Evolutionary conservation across 2,797 vertebrate species (phyloP), one percentile per base, ranked within the genome.

Genomic region (Rhinichthys osculus): DNA sequence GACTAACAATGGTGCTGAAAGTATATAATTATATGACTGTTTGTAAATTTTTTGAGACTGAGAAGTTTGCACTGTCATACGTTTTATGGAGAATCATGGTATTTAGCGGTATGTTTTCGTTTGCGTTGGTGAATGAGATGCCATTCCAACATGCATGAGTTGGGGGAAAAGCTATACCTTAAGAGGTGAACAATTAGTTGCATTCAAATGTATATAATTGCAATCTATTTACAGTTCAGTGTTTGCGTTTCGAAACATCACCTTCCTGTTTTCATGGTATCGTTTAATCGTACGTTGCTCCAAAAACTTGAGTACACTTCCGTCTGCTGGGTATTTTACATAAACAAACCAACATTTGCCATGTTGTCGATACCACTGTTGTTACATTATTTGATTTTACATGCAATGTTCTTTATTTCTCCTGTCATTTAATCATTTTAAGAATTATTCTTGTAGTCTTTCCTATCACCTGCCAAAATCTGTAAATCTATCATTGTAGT

Each of bases 1-100:
- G 84, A 93, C 93, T 91, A 93, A 95, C 91, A 92, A 95, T 96
- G 96, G 96, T 96, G 96, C 96, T 96, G 93, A 96, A 92, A 85
- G 93, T 96, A 94, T 89, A 90, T 90, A 84, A 89, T 88, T 87
- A 91, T 91, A 91, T 93, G 93, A 92, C 94, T 93, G 92, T 96
- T 95, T 95, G 94, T 96, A 95, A 92, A 95, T 95, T 93, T 71
- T 93, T 91, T 91, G 92, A 94, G 95, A 93, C 47, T 91, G 92
- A 94, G 95, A 93, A 73, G 86, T 94, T 95, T 95, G 91, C 91
- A 93, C 90, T 94, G 87, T 94, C 93, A 94, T 93, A 92, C 87
- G 85, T 93, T 93, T 87, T 90, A 86, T 88, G 94, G 93, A 92
- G 92, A 94, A 92, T 95, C 89, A 83, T 92, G 88, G 89, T 94